Base-by-base conservation (phyloP, 2,888 invertebrate genomes). In the Orthosia gothica region DNA sequence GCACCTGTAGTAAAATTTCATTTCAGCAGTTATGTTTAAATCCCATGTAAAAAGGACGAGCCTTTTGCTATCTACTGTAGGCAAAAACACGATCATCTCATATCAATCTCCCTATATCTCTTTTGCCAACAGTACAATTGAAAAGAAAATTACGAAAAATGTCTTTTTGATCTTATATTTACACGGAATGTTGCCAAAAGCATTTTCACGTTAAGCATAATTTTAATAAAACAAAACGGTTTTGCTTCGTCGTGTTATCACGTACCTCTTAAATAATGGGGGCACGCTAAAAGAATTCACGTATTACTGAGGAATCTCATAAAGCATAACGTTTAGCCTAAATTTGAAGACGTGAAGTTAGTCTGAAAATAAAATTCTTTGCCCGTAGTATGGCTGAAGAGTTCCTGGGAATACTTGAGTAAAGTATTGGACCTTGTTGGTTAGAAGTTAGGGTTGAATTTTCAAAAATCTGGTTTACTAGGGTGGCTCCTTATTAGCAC, bases 281-380 rank as follows among this genome's bases (percentile, higher is more conserved):
- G 59, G 65, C 55, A 57, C 61, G 70, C 55, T 70, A 15, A 82
- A 83, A 84, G 70, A 85, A 78, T 84, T 82, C 85, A 4, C 63
- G 61, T 64, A 84, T 81, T 68, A 84, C 70, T 64, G 58, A 40
- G 65, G 71, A 84, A 81, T 82, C 70, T 70, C 78, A 75, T 83
- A 81, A 81, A 81, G 76, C 45, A 47, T 13, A 79, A 70, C 63
- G 70, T 62, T 83, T 74, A 57, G 57, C 23, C 67, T 40, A n/a
- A 71, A 59, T 59, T 66, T 65, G 52, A 59, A 45, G 73, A 74
- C 65, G 66, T 52, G 54, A 55, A 64, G 50, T 69, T 73, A 72
- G 49, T 58, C 54, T 54, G 59, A 32, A 61, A 65, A 74, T 66
- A 75, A 66, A 75, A 58, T 57, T 75, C 61, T 74, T 81, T 64